Evolutionary conservation across 1,140 invertebrate species (phyloP).

Genomic region (Leptinotarsa texana): DNA sequence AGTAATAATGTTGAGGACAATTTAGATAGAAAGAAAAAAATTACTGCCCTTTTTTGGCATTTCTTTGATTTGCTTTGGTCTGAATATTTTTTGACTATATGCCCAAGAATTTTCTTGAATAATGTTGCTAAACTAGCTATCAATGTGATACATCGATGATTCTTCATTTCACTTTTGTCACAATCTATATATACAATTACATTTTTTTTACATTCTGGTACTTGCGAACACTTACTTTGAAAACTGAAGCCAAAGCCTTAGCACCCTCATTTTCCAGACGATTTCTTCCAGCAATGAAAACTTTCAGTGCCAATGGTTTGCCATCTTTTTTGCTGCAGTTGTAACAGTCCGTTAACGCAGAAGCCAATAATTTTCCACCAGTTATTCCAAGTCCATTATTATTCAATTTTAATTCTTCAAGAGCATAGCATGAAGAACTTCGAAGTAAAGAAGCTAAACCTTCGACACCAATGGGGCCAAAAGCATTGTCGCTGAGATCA

Average conservation of each 20-base stretch:
- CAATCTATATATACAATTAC: neutral
- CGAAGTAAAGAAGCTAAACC: conserved; percentile 85
- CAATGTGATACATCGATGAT: too few relatives aligned
- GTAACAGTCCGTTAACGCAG: conserved; percentile 76
- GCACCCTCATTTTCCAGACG: conserved; percentile 93
- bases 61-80: neutral
- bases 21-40: too few relatives aligned
- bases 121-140: too few relatives aligned
- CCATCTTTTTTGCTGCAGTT: conserved; percentile 65
- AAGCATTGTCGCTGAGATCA: conserved; percentile 97
- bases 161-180: too few relatives aligned
- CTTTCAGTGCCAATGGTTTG: conserved; percentile 71
- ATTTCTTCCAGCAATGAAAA: conserved; percentile 93
- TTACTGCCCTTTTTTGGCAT: too few relatives aligned
- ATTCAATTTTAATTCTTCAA: conserved; percentile 83
- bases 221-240: conserved; percentile 62
- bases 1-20: too few relatives aligned
- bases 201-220: neutral
- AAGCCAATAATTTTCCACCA: conserved; percentile 84
- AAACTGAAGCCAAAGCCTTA: conserved; percentile 79
- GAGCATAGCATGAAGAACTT: conserved; percentile 80
- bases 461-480: conserved; percentile 93
- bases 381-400: conserved; percentile 95
- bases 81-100: neutral
- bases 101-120: too few relatives aligned